Evolutionary conservation across 37 sponge, comb jelly and placozoan genomes (phyloP).

Genomic region (Petrosia ficiformis): DNA sequence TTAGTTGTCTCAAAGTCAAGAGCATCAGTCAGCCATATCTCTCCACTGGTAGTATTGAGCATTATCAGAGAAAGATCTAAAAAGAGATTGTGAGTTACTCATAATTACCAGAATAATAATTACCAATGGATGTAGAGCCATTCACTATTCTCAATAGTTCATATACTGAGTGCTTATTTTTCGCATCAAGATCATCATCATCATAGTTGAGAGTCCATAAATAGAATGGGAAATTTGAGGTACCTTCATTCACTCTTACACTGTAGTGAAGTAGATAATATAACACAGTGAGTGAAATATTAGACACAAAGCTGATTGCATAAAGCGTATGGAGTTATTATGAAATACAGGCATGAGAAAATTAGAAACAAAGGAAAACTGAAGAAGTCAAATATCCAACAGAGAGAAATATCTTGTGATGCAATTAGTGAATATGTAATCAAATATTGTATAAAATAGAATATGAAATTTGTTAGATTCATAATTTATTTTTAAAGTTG

Average conservation of each 20-base stretch:
- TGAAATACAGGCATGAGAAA: too few species aligned
- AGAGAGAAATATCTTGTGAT: too few species aligned
- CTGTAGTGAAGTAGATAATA: background rate
- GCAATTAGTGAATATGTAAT: too few species aligned
- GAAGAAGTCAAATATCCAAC: too few species aligned
- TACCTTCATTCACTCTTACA: conserved; percentile 8
- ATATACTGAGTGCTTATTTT: background rate
- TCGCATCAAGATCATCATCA: conserved; percentile 16
- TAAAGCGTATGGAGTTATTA: too few species aligned
- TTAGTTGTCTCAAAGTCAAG: conserved; percentile 18
- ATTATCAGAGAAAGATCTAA: background rate
- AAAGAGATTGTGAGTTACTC: background rate
- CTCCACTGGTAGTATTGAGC: conserved; percentile 1
- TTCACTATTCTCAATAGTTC: background rate
- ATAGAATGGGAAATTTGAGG: background rate
- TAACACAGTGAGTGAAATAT: too few species aligned
- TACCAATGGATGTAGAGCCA: background rate
- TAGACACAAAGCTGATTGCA: too few species aligned
- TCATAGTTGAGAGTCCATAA: background rate
- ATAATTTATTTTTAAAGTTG: too few species aligned
- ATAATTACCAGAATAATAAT: background rate
- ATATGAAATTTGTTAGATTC: too few species aligned
- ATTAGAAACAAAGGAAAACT: too few species aligned
- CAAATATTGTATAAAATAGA: too few species aligned
- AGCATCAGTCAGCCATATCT: background rate